Evolutionary conservation across 2,113 vertebrate species (phyloP).

Genomic region (Lathamus discolor): DNA sequence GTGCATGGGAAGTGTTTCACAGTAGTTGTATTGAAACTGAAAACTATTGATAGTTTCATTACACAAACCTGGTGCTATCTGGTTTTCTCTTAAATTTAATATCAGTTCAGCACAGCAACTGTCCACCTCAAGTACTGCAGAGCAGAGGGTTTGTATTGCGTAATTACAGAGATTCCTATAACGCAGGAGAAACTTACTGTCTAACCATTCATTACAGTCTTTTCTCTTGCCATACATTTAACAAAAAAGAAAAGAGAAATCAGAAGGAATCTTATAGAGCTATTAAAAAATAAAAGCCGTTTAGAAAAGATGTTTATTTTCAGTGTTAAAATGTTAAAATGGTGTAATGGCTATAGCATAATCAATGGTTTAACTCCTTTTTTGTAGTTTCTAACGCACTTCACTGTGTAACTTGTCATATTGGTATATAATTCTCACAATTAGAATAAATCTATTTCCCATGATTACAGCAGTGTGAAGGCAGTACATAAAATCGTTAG

Average conservation of each 20-base stretch:
- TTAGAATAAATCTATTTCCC: background rate
- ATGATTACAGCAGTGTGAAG: background rate
- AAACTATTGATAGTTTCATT: background rate
- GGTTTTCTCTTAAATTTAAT: background rate
- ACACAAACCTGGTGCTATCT: background rate
- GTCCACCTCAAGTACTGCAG: background rate
- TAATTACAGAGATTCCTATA: background rate
- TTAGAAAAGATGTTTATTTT: background rate
- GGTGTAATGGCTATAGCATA: background rate
- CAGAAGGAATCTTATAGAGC: background rate
- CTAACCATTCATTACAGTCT: background rate
- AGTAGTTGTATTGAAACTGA: background rate
- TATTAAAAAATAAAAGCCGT: background rate
- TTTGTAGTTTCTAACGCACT: conserved; percentile 6
- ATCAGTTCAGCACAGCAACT: background rate
- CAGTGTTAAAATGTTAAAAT: background rate
- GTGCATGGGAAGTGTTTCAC: background rate
- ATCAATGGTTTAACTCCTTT: conserved; percentile 30
- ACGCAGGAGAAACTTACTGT: background rate
- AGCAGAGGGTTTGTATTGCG: background rate
- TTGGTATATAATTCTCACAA: background rate
- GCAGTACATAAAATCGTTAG: background rate
- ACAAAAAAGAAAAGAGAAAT: background rate
- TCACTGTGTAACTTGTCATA: background rate
- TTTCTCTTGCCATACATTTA: background rate